phyloP scores from a whole-genome alignment of 1,140 invertebrate species.

The Helicoverpa zea region DNA sequence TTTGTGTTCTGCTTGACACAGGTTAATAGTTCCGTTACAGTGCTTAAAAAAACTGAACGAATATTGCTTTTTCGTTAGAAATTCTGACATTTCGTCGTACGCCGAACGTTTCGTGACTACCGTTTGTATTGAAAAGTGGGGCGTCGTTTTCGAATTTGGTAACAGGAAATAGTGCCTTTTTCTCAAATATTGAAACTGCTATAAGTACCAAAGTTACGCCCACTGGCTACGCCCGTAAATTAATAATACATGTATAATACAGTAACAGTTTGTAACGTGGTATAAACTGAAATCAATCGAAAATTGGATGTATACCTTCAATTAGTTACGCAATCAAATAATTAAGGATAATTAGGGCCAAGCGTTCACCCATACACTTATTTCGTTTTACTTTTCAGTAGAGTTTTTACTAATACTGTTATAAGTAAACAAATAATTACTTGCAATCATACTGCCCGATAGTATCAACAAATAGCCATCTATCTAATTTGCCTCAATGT shows the following conservation, averaged over 20 bases:
- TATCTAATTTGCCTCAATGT: slow-evolving; percentile 9
- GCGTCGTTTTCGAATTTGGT: not conserved
- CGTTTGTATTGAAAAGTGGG: slow-evolving; percentile 1
- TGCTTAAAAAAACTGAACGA: slow-evolving; percentile 53
- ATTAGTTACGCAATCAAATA: too few species aligned
- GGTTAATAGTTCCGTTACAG: slow-evolving; percentile 46
- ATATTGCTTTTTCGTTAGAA: slow-evolving; percentile 45
- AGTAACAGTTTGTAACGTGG: too few species aligned
- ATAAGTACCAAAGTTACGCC: too few species aligned
- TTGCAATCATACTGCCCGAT: not conserved
- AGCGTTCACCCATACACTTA: too few species aligned
- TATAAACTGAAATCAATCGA: too few species aligned
- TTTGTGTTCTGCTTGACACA: slow-evolving; percentile 48
- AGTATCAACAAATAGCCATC: slow-evolving; percentile 16
- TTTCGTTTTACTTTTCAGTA: too few species aligned
- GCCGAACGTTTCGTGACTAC: slow-evolving; percentile 12
- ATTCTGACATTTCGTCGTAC: slow-evolving; percentile 25
- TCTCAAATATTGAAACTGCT: not conserved
- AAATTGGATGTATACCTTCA: too few species aligned
- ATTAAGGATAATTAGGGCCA: too few species aligned
- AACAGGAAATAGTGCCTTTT: not conserved
- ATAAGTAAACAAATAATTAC: slow-evolving; percentile 10
- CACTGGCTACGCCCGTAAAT: too few species aligned
- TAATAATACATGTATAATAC: too few species aligned
- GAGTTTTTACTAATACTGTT: too few species aligned